Percentiles rank a stretch among this genome's conserved stretches.
Evolutionary conservation across 2,888 invertebrate species (phyloP).

Genomic region (Chromoteleia sp.): DNA sequence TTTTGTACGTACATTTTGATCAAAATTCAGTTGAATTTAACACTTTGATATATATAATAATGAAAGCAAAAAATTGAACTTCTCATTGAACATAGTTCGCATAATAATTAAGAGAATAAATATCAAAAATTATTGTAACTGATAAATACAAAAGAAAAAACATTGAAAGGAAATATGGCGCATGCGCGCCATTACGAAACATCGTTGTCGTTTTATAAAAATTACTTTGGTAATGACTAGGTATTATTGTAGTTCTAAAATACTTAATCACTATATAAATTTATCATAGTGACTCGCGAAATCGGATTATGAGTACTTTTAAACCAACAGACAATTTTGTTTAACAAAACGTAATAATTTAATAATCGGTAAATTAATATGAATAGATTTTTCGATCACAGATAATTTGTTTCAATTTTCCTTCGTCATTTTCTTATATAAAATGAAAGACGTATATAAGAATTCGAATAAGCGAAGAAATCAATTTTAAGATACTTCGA

Average conservation of each 20-base stretch:
- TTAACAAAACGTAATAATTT: constrained; percentile 9
- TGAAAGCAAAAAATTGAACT: constrained; percentile 5
- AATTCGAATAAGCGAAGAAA: not conserved
- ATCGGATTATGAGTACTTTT: constrained; percentile 68
- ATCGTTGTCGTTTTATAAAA: constrained; percentile 70
- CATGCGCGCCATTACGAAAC: constrained; percentile 67
- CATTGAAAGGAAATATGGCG: constrained; percentile 57
- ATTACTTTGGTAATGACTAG: constrained; percentile 85
- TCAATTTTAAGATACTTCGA: not conserved
- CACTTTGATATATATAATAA: not conserved
- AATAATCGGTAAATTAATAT: constrained; percentile 10
- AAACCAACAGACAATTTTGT: constrained; percentile 44
- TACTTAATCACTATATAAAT: constrained; percentile 71
- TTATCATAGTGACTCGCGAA: constrained; percentile 48
- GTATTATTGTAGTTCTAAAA: constrained; percentile 77
- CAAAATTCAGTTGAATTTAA: not conserved
- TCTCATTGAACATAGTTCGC: constrained; percentile 7
- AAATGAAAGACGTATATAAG: not conserved
- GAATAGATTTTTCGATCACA: constrained; percentile 43
- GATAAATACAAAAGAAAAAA: constrained; percentile 45
- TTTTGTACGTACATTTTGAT: not conserved
- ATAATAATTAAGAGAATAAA: constrained; percentile 43
- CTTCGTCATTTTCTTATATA: not conserved
- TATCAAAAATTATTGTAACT: constrained; percentile 41
- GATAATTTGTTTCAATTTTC: constrained; percentile 15